Evolutionary conservation across 23 tunicate genomes (phyloP).

Genomic region (Styela plicata): DNA sequence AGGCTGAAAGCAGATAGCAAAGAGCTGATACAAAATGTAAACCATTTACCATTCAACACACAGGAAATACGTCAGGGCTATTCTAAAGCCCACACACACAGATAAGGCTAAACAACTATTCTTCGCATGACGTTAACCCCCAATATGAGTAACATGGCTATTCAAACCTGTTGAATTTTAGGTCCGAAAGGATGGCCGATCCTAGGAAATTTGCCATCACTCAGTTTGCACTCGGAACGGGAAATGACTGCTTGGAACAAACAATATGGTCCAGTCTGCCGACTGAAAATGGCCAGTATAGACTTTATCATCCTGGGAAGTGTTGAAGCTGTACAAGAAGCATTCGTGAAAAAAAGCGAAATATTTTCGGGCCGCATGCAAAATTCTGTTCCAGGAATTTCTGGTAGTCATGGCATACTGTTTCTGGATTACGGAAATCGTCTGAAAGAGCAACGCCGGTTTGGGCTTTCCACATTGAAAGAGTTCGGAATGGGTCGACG

Average conservation of each 20-base stretch:
- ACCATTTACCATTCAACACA: no score
- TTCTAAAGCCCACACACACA: no score
- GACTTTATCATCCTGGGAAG: conserved; percentile 41
- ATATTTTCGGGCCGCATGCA: conserved; percentile 40
- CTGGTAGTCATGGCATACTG: conserved; percentile 31
- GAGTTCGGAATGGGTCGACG: conserved; percentile 59
- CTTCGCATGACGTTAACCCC: no score
- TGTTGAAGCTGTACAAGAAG: conserved; percentile 57
- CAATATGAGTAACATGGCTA: no score
- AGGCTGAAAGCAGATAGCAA: no score
- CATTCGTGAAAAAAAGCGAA: conserved; percentile 41
- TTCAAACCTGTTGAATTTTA: no score
- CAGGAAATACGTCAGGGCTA: no score
- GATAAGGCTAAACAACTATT: no score
- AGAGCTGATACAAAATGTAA: no score
- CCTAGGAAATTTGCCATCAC: conserved; percentile 32
- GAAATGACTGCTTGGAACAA: conserved; percentile 30
- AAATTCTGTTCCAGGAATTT: conserved; percentile 27
- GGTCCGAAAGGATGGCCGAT: conserved; percentile 47
- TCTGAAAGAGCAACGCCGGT: conserved; percentile 61
- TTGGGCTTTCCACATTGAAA: conserved; percentile 38
- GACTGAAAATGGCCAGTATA: conserved; percentile 34
- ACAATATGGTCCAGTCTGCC: conserved; percentile 52
- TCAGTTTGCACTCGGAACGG: conserved; percentile 36
- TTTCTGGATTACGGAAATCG: conserved; percentile 27